A percentile compares a stretch with the other conserved stretches of the same genome.
Evolutionary conservation across 2,888 invertebrate genomes (phyloP).

Genomic region (Phorcus lineatus): DNA sequence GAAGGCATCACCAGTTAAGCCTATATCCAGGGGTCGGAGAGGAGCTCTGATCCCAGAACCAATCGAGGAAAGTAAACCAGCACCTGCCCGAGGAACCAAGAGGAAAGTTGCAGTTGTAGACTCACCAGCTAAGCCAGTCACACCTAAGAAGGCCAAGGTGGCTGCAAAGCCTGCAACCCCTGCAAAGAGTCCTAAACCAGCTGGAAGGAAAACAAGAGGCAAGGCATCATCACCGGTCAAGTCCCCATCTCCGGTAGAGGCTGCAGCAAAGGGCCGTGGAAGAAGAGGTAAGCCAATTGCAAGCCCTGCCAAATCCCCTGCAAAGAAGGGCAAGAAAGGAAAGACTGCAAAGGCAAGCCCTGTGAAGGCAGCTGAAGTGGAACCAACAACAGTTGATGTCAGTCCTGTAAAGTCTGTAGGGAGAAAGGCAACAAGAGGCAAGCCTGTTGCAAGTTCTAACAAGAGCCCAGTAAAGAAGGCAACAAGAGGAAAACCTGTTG

Average conservation of each 20-base stretch:
- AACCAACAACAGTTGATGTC: not conserved
- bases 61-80: not conserved
- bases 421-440: conserved; percentile 5
- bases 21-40: conserved; percentile 5
- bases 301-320: not conserved
- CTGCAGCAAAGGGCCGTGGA: conserved; percentile 20
- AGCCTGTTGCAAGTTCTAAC: conserved; percentile 25
- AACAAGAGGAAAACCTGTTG: not conserved
- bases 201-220: not conserved
- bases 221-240: conserved; percentile 1
- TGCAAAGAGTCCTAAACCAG: conserved; percentile 30
- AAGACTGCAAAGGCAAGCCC: not conserved
- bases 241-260: conserved; percentile 17
- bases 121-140: not conserved
- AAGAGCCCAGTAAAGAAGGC: not conserved
- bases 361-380: not conserved
- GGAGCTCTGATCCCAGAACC: conserved; percentile 19
- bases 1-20: conserved; percentile 14
- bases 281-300: not conserved
- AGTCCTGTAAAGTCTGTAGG: conserved; percentile 14
- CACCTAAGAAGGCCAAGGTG: conserved; percentile 19
- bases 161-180: conserved; percentile 37
- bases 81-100: not conserved
- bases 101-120: conserved; percentile 5
- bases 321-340: not conserved